A percentile compares a stretch with the other conserved stretches of the same genome.
phyloP scores from a whole-genome alignment of 92 coral and sea anemone genomes.

The Siderastrea siderea region DNA sequence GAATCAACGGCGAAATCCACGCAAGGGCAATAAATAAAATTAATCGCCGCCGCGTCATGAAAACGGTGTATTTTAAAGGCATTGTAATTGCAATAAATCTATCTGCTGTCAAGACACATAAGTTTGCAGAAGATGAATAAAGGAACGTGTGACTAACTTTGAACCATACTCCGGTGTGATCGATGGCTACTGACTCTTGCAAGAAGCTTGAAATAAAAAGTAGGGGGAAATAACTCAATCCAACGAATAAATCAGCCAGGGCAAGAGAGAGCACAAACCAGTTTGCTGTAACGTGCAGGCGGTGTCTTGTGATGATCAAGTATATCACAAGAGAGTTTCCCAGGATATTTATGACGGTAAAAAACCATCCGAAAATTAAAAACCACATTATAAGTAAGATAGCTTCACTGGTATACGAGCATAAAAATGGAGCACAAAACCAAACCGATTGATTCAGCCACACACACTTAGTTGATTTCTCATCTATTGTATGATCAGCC shows the following conservation, averaged over 20 bases:
- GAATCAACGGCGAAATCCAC: constrained; percentile 9
- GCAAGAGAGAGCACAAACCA: constrained; percentile 41
- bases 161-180: constrained; percentile 47
- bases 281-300: constrained; percentile 19
- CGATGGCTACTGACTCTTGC: neutral
- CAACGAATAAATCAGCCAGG: constrained; percentile 39
- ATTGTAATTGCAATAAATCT: constrained; percentile 11
- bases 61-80: constrained; percentile 14
- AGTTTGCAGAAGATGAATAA: constrained; percentile 25
- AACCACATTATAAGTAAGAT: constrained; percentile 12
- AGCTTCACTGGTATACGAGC: neutral
- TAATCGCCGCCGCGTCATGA: neutral
- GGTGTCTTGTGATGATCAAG: constrained; percentile 14
- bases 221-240: constrained; percentile 16
- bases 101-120: constrained; percentile 36
- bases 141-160: constrained; percentile 40
- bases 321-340: constrained; percentile 16
- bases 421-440: neutral
- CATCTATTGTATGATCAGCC: too few species aligned
- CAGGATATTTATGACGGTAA: neutral
- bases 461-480: too few species aligned
- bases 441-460: neutral
- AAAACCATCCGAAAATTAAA: constrained; percentile 10
- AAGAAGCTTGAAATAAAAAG: constrained; percentile 26
- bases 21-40: neutral